Evolutionary conservation across 2,113 vertebrate genomes (phyloP).

Genomic region (Rhadina sibilatrix): DNA sequence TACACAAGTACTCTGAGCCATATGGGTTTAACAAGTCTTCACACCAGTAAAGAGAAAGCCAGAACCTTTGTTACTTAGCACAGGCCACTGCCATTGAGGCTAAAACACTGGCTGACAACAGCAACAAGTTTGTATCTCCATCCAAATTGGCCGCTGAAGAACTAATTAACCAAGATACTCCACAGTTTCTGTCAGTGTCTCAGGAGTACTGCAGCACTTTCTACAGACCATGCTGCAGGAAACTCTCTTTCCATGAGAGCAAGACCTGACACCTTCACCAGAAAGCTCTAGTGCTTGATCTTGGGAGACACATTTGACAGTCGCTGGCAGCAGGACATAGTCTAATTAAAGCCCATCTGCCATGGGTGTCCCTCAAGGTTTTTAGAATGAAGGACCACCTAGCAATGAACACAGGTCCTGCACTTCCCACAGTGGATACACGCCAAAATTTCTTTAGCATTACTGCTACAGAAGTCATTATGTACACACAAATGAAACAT

Average conservation of each 20-base stretch:
- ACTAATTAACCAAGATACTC: background rate
- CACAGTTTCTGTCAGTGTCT: background rate
- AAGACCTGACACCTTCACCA: background rate
- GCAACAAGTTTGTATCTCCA: background rate
- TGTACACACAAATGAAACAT: background rate
- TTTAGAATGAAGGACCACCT: background rate
- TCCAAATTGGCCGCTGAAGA: background rate
- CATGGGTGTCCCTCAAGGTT: background rate
- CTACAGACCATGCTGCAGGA: background rate
- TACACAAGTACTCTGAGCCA: background rate
- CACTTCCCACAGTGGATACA: background rate
- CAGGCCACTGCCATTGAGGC: background rate
- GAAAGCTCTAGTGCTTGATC: background rate
- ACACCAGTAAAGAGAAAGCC: conserved; percentile 33
- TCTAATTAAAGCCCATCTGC: background rate
- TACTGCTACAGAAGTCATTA: background rate
- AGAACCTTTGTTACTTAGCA: background rate
- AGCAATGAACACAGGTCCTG: background rate
- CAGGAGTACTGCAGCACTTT: background rate
- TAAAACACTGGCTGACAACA: background rate
- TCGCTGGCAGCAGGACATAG: background rate
- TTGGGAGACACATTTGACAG: background rate
- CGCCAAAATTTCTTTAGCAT: background rate
- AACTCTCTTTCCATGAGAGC: background rate
- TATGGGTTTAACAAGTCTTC: background rate